phyloP scores from a whole-genome alignment of 2,113 vertebrate genomes.

The Engraulis encrasicolus region DNA sequence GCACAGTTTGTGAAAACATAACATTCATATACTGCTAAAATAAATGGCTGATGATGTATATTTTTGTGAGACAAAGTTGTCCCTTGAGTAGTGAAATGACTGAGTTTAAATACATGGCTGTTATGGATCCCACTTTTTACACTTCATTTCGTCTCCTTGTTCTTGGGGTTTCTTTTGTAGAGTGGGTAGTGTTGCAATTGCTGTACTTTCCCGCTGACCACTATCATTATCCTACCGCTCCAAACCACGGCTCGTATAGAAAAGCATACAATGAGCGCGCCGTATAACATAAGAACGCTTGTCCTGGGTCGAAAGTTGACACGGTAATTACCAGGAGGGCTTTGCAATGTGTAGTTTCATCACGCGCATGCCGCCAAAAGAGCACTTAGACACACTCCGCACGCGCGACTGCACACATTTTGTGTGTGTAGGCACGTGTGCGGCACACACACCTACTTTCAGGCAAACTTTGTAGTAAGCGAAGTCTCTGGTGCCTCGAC shows the following conservation, averaged over 20 bases:
- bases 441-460: no score
- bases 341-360: not conserved
- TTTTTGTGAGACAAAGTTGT: no score
- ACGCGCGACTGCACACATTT: not conserved
- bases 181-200: not conserved
- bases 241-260: not conserved
- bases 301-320: not conserved
- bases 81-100: no score
- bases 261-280: not conserved
- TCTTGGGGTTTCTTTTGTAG: not conserved
- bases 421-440: no score
- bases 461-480: conserved; percentile 1
- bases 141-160: not conserved
- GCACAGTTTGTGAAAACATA: no score
- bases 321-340: not conserved
- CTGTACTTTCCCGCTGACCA: not conserved
- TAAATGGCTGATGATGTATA: no score
- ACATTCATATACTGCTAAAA: no score
- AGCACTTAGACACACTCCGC: not conserved
- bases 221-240: not conserved
- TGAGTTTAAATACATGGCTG: no score
- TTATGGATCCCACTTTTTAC: not conserved
- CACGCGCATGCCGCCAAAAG: not conserved
- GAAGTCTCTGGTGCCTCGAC: not conserved
- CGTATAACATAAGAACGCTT: not conserved